Percentiles rank a stretch among this genome's conserved stretches.
Evolutionary conservation across 2,888 invertebrate species (phyloP).

Genomic region (Caenorhabditis doughertyi): DNA sequence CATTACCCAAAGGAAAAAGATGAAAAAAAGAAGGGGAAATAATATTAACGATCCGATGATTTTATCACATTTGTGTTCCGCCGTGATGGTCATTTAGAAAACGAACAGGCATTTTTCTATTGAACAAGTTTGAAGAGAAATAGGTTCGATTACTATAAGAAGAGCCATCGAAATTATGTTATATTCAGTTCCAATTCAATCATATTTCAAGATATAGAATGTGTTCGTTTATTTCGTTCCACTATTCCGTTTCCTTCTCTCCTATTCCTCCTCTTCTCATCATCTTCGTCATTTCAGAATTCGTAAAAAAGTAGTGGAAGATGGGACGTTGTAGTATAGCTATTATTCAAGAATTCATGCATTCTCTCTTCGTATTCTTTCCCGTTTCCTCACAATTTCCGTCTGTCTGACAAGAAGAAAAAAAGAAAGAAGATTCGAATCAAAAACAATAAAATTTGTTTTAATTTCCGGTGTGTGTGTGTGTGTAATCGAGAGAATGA

Average conservation of each 20-base stretch:
- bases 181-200: slow-evolving; percentile 19
- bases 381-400: slow-evolving; percentile 10
- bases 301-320: slow-evolving; percentile 20
- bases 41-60: slow-evolving; percentile 57
- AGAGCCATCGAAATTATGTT: slow-evolving; percentile 3
- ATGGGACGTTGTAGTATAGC: slow-evolving; percentile 27
- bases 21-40: slow-evolving; percentile 21
- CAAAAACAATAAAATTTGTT: slow-evolving; percentile 47
- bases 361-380: slow-evolving; percentile 14
- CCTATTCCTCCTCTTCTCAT: slow-evolving; percentile 2
- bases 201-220: slow-evolving; percentile 12
- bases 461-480: slow-evolving; percentile 37
- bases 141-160: neutral
- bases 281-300: slow-evolving; percentile 28
- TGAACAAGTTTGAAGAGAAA: neutral
- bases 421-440: slow-evolving; percentile 24
- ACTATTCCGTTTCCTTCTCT: slow-evolving; percentile 4
- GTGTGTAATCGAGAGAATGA: neutral
- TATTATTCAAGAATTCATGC: slow-evolving; percentile 53
- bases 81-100: slow-evolving; percentile 28
- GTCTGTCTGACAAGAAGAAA: neutral
- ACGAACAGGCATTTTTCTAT: neutral
- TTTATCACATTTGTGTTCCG: slow-evolving; percentile 37
- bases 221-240: slow-evolving; percentile 25
- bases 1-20: neutral